Conservation (phyloP, 2,888 invertebrate genomes). For the Platerodrilus igneus region DNA sequence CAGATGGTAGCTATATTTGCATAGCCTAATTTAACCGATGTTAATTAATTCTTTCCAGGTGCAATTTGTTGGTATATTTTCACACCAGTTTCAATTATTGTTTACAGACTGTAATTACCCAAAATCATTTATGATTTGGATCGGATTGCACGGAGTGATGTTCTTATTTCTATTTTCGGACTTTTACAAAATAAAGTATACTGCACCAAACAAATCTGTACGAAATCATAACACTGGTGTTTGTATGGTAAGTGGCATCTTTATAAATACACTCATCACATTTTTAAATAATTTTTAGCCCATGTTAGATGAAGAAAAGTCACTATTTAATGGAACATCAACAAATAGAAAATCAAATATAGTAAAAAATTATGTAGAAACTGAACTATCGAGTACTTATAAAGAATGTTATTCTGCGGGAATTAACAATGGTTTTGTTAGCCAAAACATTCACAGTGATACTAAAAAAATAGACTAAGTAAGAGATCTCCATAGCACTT, state of each 20-base stretch:
- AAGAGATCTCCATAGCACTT: slow-evolving; percentile 1
- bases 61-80: slow-evolving; percentile 88
- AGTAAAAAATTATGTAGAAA: slow-evolving; percentile 50
- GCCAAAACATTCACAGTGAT: slow-evolving; percentile 35
- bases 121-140: slow-evolving; percentile 87
- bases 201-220: slow-evolving; percentile 44
- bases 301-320: slow-evolving; percentile 53
- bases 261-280: slow-evolving; percentile 9
- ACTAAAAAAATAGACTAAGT: slow-evolving; percentile 32
- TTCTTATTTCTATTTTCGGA: slow-evolving; percentile 93
- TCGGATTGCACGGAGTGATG: slow-evolving; percentile 88
- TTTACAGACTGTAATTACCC: slow-evolving; percentile 91
- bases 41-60: slow-evolving; percentile 57
- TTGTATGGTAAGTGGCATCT: slow-evolving; percentile 64
- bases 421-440: slow-evolving; percentile 59
- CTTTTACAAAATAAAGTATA: slow-evolving; percentile 85
- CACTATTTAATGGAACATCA: slow-evolving; percentile 28
- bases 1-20: slow-evolving; percentile 70
- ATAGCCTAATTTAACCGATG: background rate
- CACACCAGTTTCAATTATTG: slow-evolving; percentile 85
- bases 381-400: slow-evolving; percentile 54
- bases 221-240: slow-evolving; percentile 44
- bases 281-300: slow-evolving; percentile 50
- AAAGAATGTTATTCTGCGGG: slow-evolving; percentile 61
- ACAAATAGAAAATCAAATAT: slow-evolving; percentile 40